phyloP scores from a whole-genome alignment of 2,888 invertebrate species.

The Cosmia trapezina region DNA sequence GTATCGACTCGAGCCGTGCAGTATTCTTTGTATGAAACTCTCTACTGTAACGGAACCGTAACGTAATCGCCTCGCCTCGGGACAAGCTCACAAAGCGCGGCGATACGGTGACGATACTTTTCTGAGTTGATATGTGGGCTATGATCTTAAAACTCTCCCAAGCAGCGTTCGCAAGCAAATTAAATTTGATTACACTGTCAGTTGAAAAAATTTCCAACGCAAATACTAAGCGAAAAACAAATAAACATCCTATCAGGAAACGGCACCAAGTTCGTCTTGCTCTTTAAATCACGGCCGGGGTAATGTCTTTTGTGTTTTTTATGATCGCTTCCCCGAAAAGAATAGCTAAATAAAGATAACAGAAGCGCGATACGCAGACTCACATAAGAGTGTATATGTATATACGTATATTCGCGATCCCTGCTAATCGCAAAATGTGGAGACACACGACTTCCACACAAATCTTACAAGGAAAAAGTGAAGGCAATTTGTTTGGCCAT shows the following conservation, averaged over 20 bases:
- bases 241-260: slow-evolving; percentile 65
- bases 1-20: no score
- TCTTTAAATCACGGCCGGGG: slow-evolving; percentile 66
- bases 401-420: slow-evolving; percentile 2
- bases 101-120: no score
- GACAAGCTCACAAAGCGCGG: no score
- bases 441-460: slow-evolving; percentile 33
- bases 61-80: no score
- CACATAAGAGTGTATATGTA: slow-evolving; percentile 15
- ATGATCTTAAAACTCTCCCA: slow-evolving; percentile 7
- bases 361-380: slow-evolving; percentile 37
- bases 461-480: slow-evolving; percentile 64
- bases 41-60: no score
- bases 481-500: slow-evolving; percentile 56
- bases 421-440: slow-evolving; percentile 54
- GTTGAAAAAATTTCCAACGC: slow-evolving; percentile 47
- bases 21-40: no score
- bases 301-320: slow-evolving; percentile 68
- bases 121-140: no score
- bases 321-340: slow-evolving; percentile 61
- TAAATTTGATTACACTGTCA: slow-evolving; percentile 54
- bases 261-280: slow-evolving; percentile 48
- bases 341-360: slow-evolving; percentile 67
- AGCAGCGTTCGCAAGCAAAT: slow-evolving; percentile 45
- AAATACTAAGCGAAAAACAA: slow-evolving; percentile 57